Evolutionary conservation across 2,888 invertebrate species (phyloP), one percentile per base, ranked within the genome.

Genomic region (Rhogogaster chlorosoma): DNA sequence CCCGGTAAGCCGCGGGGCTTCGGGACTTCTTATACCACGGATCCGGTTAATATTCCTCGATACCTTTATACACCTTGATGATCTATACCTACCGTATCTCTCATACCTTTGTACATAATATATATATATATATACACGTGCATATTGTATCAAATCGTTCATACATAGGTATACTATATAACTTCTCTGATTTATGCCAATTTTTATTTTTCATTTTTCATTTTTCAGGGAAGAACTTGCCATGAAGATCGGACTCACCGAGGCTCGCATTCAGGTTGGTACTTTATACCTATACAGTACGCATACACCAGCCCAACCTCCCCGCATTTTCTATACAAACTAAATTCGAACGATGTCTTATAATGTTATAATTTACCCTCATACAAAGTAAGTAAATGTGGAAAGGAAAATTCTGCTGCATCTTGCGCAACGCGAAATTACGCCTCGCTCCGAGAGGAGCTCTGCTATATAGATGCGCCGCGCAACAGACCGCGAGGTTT

Each of bases 191-290:
- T 83, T 84, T 57, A 87, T 87, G 87, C 87, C 88, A 53, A 53
- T 53, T 53, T 53, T 53, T 53, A n/a, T 86, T 90, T n/a, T n/a
- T n/a, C n/a, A n/a, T n/a, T n/a, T n/a, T 91, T 89, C 93, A 94
- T 94, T 93, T 96, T 97, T 85, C 97, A 98, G 99, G 94, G 98
- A 98, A 94, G 98, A 98, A 94, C 95, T 98, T 86, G 98, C 98
- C 57, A 97, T 98, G 97, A 98, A 98, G 95, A 98, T 98, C 91
- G 98, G 98, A 90, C 94, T 98, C 89, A 98, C 98, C 77, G 98
- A 98, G 95, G 98, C 98, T 85, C 95, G 98, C 93, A 98, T 98
- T 94, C 98, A 98, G 97, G 98, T 98, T 95, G 95, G 95, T 90
- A 91, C 91, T 86, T 83, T 85, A 85, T 29, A n/a, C 42, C 22